phyloP scores from a whole-genome alignment of 2,888 invertebrate genomes.

The Pimpla rufipes region DNA sequence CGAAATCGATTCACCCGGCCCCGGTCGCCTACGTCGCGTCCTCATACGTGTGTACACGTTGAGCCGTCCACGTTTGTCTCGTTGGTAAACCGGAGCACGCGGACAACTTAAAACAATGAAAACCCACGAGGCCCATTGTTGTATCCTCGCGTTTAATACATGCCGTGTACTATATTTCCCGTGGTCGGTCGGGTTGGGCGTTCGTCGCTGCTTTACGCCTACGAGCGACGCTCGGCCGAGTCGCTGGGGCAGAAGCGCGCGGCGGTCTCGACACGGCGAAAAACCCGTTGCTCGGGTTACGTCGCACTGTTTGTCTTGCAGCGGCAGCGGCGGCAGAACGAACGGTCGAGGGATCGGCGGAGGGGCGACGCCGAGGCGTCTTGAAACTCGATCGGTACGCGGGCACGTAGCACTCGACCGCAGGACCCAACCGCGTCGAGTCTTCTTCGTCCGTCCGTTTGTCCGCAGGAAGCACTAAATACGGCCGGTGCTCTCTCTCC shows the following conservation, averaged over 20 bases:
- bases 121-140: conserved; percentile 29
- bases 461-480: conserved; percentile 6
- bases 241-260: conserved; percentile 18
- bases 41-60: background rate
- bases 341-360: conserved; percentile 31
- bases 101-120: conserved; percentile 38
- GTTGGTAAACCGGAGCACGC: conserved; percentile 1
- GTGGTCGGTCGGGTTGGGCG: background rate
- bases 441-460: conserved; percentile 10
- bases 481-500: background rate
- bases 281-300: conserved; percentile 67
- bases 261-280: conserved; percentile 48
- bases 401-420: conserved; percentile 32
- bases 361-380: conserved; percentile 13
- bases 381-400: conserved; percentile 55
- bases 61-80: background rate
- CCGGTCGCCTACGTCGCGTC: background rate
- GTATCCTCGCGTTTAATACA: conserved; percentile 5
- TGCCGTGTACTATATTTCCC: conserved; percentile 9
- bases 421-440: conserved; percentile 14
- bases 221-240: conserved; percentile 6
- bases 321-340: conserved; percentile 30
- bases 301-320: conserved; percentile 60
- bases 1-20: conserved; percentile 6
- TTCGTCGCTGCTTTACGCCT: background rate